Evolutionary conservation across 2,797 vertebrate genomes (phyloP), one percentile per base, ranked within the genome.

Genomic region (Echeneis naucrates): DNA sequence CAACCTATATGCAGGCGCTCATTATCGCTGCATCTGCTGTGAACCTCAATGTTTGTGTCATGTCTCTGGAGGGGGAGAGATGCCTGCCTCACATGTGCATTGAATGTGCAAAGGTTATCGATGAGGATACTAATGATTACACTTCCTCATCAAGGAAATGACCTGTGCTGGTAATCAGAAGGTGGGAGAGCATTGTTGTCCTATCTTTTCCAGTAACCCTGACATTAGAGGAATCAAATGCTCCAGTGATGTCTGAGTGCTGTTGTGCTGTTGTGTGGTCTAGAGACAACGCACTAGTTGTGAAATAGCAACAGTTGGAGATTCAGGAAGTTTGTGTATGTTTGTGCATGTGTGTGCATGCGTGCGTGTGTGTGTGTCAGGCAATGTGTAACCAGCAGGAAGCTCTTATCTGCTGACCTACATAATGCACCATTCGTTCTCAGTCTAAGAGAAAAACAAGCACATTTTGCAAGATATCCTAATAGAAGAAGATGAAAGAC

Each of bases 401-500:
- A 88, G 80, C 88, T 77, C 81, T 92, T 90, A 91, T 92, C 90
- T 87, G 83, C 72, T 91, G 89, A 90, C 90, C 87, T 90, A 91
- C 81, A 88, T 93, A 69, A 81, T 77, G 73, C 86, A 72, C 79
- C 90, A 80, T 89, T 88, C 79, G 69, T 82, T 74, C 70, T 81
- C 63, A 69, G 76, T 42, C 53, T 27, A 33, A 68, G 71, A 44
- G 69, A 85, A 85, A 88, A 89, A 87, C 84, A 83, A 73, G 67
- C 26, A 75, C 23, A 57, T 80, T 87, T 86, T 77, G 73, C 73
- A 84, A 85, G 71, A 85, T 72, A 68, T n/a, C 47, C 62, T 48
- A 73, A 40, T 52, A 52, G 48, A 68, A 73, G 65, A 58, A 54
- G 56, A 68, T 68, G 64, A 54, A 54, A 24, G 37, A 57, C 45